Evolutionary conservation across 2,113 vertebrate genomes (phyloP), one percentile per base, ranked within the genome.

Genomic region (Porphyrio hochstetteri): DNA sequence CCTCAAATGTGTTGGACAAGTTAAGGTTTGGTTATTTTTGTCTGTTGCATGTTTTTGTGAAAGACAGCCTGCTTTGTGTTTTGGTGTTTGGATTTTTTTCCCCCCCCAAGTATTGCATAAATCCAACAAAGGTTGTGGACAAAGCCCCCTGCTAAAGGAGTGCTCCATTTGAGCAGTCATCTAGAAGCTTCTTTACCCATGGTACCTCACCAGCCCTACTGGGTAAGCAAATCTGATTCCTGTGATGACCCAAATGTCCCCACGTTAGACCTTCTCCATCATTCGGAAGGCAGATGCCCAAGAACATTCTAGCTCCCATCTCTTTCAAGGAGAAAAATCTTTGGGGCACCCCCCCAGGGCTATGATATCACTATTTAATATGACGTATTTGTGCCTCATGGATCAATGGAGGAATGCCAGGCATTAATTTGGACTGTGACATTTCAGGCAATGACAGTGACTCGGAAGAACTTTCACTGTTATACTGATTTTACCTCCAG

Each of bases 381-480:
- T 61, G 53, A 85, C 4, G 1, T 55, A 33, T 88, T 83, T 88
- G 76, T 68, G 70, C 65, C 55, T 96, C 90, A 91, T 92, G 96
- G 95, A 95, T 93, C 96, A 76, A 28, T 2, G 2, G 82, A 80
- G 35, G 52, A 77, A 78, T 25, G 38, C 13, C 48, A 68, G 52
- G 52, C 40, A 33, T 91, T 95, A 96, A 93, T 96, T 92, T 95
- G 92, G 97, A 86, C 92, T 1, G 4, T 56, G 94, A 84, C 88
- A 81, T 96, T 97, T 96, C 91, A 83, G 94, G 91, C 76, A 95
- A 61, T 72, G 82, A 96, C 71, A 24, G 75, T 31, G 86, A 91
- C 93, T 96, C 11, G 14, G 87, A 95, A 95, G 91, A 85, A 79
- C 25, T 95, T 96, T 72, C 75, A 46, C 87, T 88, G 46, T 25